These are phyloP conservation scores for Tuta absoluta DNA, from an alignment of 2,888 invertebrate genomes.

Conservation along the genomic window DNA sequence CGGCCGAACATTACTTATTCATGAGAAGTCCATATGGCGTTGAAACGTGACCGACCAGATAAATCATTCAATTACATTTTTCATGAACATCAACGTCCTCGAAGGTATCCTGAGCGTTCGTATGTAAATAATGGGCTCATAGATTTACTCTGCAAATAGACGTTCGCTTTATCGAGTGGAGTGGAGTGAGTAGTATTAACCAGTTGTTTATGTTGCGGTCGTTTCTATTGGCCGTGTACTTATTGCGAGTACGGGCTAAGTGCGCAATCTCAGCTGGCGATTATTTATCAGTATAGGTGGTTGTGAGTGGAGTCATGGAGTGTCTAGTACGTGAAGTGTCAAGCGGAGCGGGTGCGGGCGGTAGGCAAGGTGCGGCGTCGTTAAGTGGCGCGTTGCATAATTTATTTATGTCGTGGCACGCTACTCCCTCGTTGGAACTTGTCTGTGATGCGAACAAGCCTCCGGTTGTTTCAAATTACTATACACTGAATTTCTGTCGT, in stretches of 20 bases:
- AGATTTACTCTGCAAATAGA: conserved; percentile 27
- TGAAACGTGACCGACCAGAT: conserved; percentile 76
- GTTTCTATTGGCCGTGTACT: conserved; percentile 45
- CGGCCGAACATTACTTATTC: conserved; percentile 78
- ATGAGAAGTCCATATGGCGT: conserved; percentile 78
- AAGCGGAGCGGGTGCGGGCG: conserved; percentile 16
- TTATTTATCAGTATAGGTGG: conserved; percentile 42
- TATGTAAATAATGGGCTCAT: conserved; percentile 22
- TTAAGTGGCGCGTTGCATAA: conserved; percentile 73
- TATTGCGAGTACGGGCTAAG: conserved; percentile 41
- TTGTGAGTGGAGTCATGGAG: conserved; percentile 33
- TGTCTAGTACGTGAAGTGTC: conserved; percentile 29
- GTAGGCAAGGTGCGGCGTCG: conserved; percentile 48
- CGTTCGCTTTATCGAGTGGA: conserved; percentile 33
- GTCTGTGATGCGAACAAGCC: conserved; percentile 50
- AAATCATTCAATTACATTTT: conserved; percentile 79
- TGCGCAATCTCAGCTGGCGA: conserved; percentile 43
- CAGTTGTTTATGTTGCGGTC: conserved; percentile 40
- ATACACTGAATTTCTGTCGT: conserved; percentile 40
- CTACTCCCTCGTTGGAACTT: conserved; percentile 62
- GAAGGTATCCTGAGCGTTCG: conserved; percentile 21
- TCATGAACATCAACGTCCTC: conserved; percentile 57
- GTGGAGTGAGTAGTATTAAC: conserved; percentile 42
- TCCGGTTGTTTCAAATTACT: conserved; percentile 50
- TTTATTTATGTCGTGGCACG: conserved; percentile 77